Evolutionary conservation across 2,113 vertebrate species (phyloP).

Genomic region (Platichthys flesus): DNA sequence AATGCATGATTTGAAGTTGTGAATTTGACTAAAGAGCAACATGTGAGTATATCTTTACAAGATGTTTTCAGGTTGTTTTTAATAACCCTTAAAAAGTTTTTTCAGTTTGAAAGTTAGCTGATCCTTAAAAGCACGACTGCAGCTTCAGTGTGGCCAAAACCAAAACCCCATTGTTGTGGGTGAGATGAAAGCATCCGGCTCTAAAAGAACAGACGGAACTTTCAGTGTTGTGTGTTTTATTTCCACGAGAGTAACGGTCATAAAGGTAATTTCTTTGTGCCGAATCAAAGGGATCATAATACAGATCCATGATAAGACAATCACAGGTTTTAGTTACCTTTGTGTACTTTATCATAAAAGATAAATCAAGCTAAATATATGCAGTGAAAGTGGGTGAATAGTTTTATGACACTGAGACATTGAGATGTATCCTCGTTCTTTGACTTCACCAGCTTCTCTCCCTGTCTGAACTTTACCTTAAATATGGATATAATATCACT

Average conservation of each 20-base stretch:
- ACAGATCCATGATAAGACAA: conserved; percentile 6
- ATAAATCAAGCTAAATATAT: not conserved
- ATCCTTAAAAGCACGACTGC: too few relatives aligned
- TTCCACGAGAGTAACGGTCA: not conserved
- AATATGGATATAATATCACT: not conserved
- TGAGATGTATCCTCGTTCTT: not conserved
- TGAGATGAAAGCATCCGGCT: not conserved
- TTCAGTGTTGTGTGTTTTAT: not conserved
- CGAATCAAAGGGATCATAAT: not conserved
- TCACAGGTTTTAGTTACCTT: not conserved
- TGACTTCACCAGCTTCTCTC: not conserved
- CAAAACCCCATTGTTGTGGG: too few relatives aligned
- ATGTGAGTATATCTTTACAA: too few relatives aligned
- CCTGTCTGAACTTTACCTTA: not conserved
- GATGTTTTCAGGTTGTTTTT: too few relatives aligned
- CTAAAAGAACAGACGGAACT: not conserved
- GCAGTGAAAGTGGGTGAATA: not conserved
- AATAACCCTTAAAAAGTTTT: too few relatives aligned
- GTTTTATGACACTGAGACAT: not conserved
- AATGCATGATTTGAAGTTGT: too few relatives aligned
- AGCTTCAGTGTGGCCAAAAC: too few relatives aligned
- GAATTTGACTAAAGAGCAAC: too few relatives aligned
- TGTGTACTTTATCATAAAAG: not conserved
- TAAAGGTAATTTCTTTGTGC: conserved; percentile 5
- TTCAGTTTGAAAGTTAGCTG: too few relatives aligned